A percentile compares a stretch with the other conserved stretches of the same genome.
These are phyloP conservation scores for Drosophila siamana DNA, from an alignment of 2,888 invertebrate genomes.

Conservation along the genomic window DNA sequence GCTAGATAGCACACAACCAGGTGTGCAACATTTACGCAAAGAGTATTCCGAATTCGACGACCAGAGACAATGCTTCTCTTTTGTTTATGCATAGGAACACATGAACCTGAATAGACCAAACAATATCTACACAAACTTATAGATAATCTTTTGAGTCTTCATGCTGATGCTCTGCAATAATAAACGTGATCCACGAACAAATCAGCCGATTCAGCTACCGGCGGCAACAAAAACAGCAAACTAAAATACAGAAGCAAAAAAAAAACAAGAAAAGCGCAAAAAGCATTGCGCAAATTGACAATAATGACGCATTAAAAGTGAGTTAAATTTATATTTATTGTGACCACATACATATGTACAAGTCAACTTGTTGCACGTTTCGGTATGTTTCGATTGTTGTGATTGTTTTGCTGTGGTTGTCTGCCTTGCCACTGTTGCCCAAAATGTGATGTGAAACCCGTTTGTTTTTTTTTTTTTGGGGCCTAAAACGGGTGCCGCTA, in stretches of 20 bases:
- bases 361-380: constrained; percentile 67
- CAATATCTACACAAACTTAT: not conserved
- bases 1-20: not conserved
- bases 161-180: constrained; percentile 36
- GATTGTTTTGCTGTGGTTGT: constrained; percentile 38
- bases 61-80: not conserved
- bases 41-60: constrained; percentile 15
- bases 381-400: constrained; percentile 18
- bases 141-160: constrained; percentile 11
- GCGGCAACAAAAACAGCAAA: constrained; percentile 1
- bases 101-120: constrained; percentile 2
- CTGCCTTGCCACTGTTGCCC: constrained; percentile 59
- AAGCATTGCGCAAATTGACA: constrained; percentile 52
- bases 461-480: constrained; percentile 37
- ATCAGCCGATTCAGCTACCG: constrained; percentile 11
- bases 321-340: constrained; percentile 58
- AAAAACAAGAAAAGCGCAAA: constrained; percentile 4
- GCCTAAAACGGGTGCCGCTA: constrained; percentile 49
- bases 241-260: constrained; percentile 1
- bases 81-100: not conserved
- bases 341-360: not conserved
- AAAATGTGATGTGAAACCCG: constrained; percentile 50
- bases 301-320: constrained; percentile 72
- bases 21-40: not conserved
- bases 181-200: constrained; percentile 30